These are phyloP conservation scores for Yponomeuta cagnagella DNA, from an alignment of 2,888 invertebrate genomes.

Conservation along the genomic window DNA sequence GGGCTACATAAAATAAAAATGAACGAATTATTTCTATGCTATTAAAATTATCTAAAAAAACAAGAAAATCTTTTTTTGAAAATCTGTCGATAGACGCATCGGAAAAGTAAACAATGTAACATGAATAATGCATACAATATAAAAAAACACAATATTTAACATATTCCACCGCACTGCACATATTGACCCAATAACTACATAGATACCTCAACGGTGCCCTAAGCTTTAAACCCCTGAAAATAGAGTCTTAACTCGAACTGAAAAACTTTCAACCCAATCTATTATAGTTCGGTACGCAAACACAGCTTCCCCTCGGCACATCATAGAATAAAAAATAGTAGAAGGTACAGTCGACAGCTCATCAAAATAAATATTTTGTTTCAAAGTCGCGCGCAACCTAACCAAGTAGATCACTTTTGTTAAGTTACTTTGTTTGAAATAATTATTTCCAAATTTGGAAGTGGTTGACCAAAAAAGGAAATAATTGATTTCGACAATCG, in stretches of 20 bases:
- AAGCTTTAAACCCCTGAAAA: not conserved
- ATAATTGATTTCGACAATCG: too few species aligned
- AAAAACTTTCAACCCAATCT: not conserved
- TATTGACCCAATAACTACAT: not conserved
- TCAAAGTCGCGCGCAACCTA: not conserved
- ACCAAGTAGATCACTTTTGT: too few species aligned
- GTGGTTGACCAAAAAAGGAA: too few species aligned
- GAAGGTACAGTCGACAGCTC: not conserved
- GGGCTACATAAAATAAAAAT: too few species aligned
- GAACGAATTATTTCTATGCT: too few species aligned
- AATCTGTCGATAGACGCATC: not conserved
- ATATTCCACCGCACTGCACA: conserved; percentile 3
- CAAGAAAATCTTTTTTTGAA: not conserved
- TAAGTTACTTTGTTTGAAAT: too few species aligned
- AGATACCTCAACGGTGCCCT: not conserved
- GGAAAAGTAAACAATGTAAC: conserved; percentile 30
- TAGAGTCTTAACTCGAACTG: not conserved
- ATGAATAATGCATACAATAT: conserved; percentile 46
- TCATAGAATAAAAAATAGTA: not conserved
- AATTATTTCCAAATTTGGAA: too few species aligned
- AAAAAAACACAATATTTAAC: conserved; percentile 26
- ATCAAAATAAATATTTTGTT: not conserved
- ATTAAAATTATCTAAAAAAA: not conserved
- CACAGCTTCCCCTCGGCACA: not conserved
- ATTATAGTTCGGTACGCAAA: not conserved